A percentile compares a stretch with the other conserved stretches of the same genome.
phyloP scores from a whole-genome alignment of 2,888 invertebrate genomes.

The Seira sanloemensis region DNA sequence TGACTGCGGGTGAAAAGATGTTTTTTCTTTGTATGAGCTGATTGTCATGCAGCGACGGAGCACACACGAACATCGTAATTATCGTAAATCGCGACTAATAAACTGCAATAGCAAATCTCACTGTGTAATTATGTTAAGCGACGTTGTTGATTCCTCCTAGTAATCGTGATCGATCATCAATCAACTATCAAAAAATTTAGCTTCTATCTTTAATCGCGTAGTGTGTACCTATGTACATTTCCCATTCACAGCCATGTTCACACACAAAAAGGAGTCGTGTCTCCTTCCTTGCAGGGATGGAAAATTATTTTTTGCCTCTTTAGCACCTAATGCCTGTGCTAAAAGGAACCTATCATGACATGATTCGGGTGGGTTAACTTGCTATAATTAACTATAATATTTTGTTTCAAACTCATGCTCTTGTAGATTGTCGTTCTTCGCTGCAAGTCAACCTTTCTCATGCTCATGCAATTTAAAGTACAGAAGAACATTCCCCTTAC shows the following conservation, averaged over 20 bases:
- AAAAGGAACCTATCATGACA: background rate
- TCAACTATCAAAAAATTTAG: background rate
- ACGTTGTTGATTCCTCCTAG: background rate
- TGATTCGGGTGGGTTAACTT: too few relatives aligned
- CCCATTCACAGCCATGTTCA: background rate
- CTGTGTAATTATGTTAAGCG: slow-evolving; percentile 1
- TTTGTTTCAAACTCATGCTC: too few relatives aligned
- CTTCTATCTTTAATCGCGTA: background rate
- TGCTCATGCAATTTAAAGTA: too few relatives aligned
- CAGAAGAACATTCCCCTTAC: too few relatives aligned
- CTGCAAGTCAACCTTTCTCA: too few relatives aligned
- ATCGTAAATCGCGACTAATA: background rate
- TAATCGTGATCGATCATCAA: slow-evolving; percentile 1
- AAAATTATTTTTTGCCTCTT: background rate
- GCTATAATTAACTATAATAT: too few relatives aligned
- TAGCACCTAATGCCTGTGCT: too few relatives aligned
- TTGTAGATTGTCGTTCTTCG: too few relatives aligned
- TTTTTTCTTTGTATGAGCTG: too few relatives aligned
- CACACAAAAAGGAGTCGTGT: background rate
- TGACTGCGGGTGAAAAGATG: too few relatives aligned
- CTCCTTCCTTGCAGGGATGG: background rate
- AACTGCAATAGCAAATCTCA: background rate
- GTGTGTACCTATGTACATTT: too few relatives aligned
- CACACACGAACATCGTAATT: background rate
- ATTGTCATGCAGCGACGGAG: background rate